Evolutionary conservation across 2,797 vertebrate species (phyloP).

Genomic region (Pseudomugil tenellus): DNA sequence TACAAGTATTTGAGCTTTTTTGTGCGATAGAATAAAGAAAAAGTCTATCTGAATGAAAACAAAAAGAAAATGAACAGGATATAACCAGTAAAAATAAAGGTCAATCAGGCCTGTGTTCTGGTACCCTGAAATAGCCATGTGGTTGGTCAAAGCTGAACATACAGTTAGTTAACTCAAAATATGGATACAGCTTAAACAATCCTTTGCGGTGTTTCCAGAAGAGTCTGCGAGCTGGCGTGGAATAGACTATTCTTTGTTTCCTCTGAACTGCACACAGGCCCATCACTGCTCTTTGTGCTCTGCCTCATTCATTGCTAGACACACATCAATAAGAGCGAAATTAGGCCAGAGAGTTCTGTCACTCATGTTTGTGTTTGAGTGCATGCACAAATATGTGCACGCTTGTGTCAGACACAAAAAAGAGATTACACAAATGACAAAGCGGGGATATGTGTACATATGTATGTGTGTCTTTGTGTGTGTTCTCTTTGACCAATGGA

Average conservation of each 20-base stretch:
- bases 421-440: slow-evolving; percentile 23
- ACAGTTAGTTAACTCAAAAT: slow-evolving; percentile 68
- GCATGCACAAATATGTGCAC: slow-evolving; percentile 23
- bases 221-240: slow-evolving; percentile 63
- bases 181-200: slow-evolving; percentile 73
- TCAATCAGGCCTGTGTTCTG: slow-evolving; percentile 50
- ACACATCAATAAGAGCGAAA: slow-evolving; percentile 78
- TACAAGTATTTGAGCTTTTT: background rate
- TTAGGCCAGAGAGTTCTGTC: slow-evolving; percentile 78
- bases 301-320: slow-evolving; percentile 76
- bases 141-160: slow-evolving; percentile 65
- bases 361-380: slow-evolving; percentile 34
- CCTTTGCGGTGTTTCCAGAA: slow-evolving; percentile 74
- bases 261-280: slow-evolving; percentile 65
- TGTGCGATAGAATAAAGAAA: background rate
- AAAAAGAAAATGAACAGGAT: slow-evolving; percentile 9
- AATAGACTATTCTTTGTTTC: slow-evolving; percentile 76
- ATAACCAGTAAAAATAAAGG: slow-evolving; percentile 27
- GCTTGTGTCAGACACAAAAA: slow-evolving; percentile 34
- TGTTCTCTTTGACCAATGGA: slow-evolving; percentile 43
- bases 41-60: slow-evolving; percentile 1
- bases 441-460: slow-evolving; percentile 17
- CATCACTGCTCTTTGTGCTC: slow-evolving; percentile 73
- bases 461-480: slow-evolving; percentile 1
- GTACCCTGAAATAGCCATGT: slow-evolving; percentile 59